A percentile compares a stretch with the other conserved stretches of the same genome.
phyloP scores from a whole-genome alignment of 2,113 vertebrate genomes.

The Pelecanus crispus region DNA sequence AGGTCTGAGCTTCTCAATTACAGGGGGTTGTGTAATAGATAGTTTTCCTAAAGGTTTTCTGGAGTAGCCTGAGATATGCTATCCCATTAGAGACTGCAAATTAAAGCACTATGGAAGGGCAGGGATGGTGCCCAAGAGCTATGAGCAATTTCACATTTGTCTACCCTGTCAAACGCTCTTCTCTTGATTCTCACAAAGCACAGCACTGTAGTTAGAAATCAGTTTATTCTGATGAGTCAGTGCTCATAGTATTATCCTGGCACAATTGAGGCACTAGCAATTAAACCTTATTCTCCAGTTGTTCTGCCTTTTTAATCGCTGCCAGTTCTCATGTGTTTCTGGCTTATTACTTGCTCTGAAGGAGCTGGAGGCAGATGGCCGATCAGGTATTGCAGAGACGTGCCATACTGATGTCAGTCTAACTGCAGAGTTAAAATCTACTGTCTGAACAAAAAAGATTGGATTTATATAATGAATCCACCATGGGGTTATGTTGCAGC shows the following conservation, averaged over 20 bases:
- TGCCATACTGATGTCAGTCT: neutral
- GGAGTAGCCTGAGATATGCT: neutral
- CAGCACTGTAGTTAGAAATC: neutral
- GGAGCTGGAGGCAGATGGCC: neutral
- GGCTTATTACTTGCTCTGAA: neutral
- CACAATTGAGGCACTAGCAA: neutral
- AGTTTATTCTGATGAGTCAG: slow-evolving; percentile 35
- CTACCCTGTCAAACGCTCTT: neutral
- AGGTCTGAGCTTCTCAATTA: neutral
- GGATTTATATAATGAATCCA: neutral
- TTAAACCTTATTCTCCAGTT: slow-evolving; percentile 23
- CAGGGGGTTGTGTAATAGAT: neutral
- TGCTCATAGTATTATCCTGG: neutral
- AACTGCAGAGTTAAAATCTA: neutral
- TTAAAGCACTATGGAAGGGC: neutral
- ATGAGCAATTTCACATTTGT: neutral
- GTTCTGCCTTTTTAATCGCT: slow-evolving; percentile 6
- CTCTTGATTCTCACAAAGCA: neutral
- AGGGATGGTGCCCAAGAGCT: neutral
- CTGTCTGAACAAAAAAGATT: neutral
- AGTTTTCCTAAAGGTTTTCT: neutral
- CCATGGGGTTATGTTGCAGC: neutral
- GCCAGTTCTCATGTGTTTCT: neutral
- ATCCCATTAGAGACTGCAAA: neutral
- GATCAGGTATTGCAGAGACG: neutral